Base-by-base conservation (phyloP, 2,113 vertebrate genomes). In the Crotalus horridus region DNA sequence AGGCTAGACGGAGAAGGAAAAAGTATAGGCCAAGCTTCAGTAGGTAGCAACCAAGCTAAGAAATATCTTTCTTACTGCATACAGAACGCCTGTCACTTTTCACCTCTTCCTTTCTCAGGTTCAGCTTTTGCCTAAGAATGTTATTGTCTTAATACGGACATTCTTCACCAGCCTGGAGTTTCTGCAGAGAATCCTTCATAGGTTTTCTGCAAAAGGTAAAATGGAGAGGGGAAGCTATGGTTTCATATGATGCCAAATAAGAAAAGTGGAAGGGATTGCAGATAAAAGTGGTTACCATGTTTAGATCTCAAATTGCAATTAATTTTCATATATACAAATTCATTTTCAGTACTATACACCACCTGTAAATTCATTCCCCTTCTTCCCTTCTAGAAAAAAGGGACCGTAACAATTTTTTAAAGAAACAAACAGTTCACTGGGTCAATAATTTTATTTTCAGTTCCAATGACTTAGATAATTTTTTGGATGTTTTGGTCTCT, bases 391-490 rank as follows among this genome's bases (percentile, higher is more conserved):
- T 33, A 23, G 29, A 59, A 89, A 29, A n/a, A 46, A 85, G 23
- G 15, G 20, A 26, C n/a, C 15, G 8, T 54, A 26, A 54, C 20
- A 29, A 1, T 64, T 33, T 81, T 81, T 81, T 4, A 81, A 58
- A 56, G 12, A 74, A 56, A 46, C 26, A 13, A 48, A 90, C 6
- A 51, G 23, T 51, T 43, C 15, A 21, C 53, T 1, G 10, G 81
- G 43, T 90, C 39, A 54, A 61, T 95, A 24, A 33, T 21, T 21
- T 53, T 58, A 85, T 29, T 94, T 95, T 55, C 91, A 93, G 92
- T 93, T 94, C 93, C 88, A 95, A 2, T 4, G 92, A 88, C 53
- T 33, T 4, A 56, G 23, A 17, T 88, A 64, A 87, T 69, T 54
- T 29, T 61, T 20, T 7, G 10, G 26, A 20, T 26, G 81, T 85